phyloP scores from a whole-genome alignment of 37 sponge, comb jelly and placozoan genomes.

The Eunapius fragilis region DNA sequence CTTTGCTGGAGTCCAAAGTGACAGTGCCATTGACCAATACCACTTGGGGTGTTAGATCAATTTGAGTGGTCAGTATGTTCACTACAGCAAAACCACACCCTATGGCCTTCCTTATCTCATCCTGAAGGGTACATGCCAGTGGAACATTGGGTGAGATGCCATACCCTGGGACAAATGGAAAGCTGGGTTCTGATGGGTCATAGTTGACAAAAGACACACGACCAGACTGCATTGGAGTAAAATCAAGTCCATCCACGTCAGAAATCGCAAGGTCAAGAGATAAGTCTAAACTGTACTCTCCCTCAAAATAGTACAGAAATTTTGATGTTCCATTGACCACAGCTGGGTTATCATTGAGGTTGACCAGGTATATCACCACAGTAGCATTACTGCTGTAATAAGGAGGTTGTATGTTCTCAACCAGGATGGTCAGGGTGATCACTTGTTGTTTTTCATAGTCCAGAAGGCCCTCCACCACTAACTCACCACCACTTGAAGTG shows the following conservation, averaged over 20 bases:
- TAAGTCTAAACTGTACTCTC: not conserved
- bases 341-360: slow-evolving; percentile 80
- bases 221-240: slow-evolving; percentile 52
- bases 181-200: slow-evolving; percentile 40
- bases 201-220: slow-evolving; percentile 25
- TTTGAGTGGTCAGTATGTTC: not conserved
- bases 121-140: slow-evolving; percentile 38
- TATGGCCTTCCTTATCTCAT: slow-evolving; percentile 11
- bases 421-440: slow-evolving; percentile 31
- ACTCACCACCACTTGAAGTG: slow-evolving; percentile 10
- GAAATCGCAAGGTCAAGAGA: slow-evolving; percentile 30
- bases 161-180: slow-evolving; percentile 44
- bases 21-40: slow-evolving; percentile 2
- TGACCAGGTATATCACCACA: slow-evolving; percentile 38
- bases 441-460: slow-evolving; percentile 52
- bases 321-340: slow-evolving; percentile 7
- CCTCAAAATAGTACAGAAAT: not conserved
- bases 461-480: slow-evolving; percentile 41
- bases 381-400: slow-evolving; percentile 3
- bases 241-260: slow-evolving; percentile 50
- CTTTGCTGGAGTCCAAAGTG: slow-evolving; percentile 18
- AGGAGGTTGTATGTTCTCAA: slow-evolving; percentile 47
- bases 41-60: not conserved
- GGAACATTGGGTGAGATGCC: slow-evolving; percentile 13
- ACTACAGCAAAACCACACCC: slow-evolving; percentile 35